phyloP scores from a whole-genome alignment of 2,888 invertebrate genomes.

The Torymus texanus region DNA sequence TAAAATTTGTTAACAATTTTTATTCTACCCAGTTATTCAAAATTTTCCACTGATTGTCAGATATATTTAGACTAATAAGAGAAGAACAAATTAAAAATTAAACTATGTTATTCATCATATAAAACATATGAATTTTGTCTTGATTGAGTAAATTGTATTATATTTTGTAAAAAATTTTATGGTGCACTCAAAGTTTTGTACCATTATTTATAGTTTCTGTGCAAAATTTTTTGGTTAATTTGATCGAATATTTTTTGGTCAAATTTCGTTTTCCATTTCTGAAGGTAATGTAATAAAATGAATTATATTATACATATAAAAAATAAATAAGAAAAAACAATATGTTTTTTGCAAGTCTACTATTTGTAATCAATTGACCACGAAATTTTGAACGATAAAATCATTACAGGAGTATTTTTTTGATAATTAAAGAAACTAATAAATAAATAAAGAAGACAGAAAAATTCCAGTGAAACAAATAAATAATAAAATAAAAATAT shows the following conservation, averaged over 20 bases:
- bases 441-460: too few relatives aligned
- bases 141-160: not conserved
- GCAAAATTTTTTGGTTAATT: not conserved
- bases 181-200: constrained; percentile 24
- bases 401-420: too few relatives aligned
- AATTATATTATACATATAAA: not conserved
- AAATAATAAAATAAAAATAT: too few relatives aligned
- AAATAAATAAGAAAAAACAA: not conserved
- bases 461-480: too few relatives aligned
- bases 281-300: constrained; percentile 4
- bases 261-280: constrained; percentile 6
- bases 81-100: not conserved
- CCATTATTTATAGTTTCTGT: not conserved
- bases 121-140: not conserved
- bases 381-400: too few relatives aligned
- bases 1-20: too few relatives aligned
- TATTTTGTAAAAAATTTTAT: constrained; percentile 2
- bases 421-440: too few relatives aligned
- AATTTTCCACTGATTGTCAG: not conserved
- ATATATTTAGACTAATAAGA: not conserved
- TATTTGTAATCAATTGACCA: too few relatives aligned
- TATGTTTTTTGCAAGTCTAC: not conserved
- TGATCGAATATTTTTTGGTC: not conserved
- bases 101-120: not conserved
- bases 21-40: too few relatives aligned